Evolutionary conservation across 2,888 invertebrate genomes (phyloP), one percentile per base, ranked within the genome.

Genomic region (Cancer borealis): DNA sequence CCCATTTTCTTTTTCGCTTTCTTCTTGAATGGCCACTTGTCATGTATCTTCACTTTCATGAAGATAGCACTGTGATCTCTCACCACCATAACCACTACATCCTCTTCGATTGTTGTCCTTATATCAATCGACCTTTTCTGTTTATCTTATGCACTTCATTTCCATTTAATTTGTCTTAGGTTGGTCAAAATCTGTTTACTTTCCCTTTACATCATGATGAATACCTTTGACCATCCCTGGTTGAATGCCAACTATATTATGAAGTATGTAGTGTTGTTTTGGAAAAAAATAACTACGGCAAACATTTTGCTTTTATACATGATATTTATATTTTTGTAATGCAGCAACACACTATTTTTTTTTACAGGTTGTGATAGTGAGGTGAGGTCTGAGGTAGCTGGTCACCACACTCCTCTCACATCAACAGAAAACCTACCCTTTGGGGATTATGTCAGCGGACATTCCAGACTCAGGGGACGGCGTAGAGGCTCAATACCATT

Each of bases 401-500:
- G 90, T 30, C 30, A 54, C 49, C 90, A 49, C 54, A 90, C 30
- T 54, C 90, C 90, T 46, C 90, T 90, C 54, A 90, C 54, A 45
- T 47, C 90, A 49, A 90, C 90, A 8, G 90, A 90, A 30, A 90
- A 90, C 60, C 90, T 90, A 8, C 54, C 90, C 90, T 1, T 47
- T 47, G 47, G 88, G 12, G 84, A 84, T 30, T 84, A 39, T 39
- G n/a, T 84, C 84, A 84, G 39, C 39, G 45, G 60, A 45, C 93
- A 88, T 45, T 92, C 94, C 21, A 94, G 94, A 60, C 45, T 94
- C 73, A 79, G 92, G 84, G 94, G 94, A 17, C 94, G 92, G 26
- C 94, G 94, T 17, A 47, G 94, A 60, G 92, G 94, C 60, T 94
- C 94, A 21, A 66, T 94, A 39, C 94, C 94, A 12, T 94, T 89